Evolutionary conservation across 92 coral and sea anemone species (phyloP).

Genomic region (Zoanthus sansibaricus): DNA sequence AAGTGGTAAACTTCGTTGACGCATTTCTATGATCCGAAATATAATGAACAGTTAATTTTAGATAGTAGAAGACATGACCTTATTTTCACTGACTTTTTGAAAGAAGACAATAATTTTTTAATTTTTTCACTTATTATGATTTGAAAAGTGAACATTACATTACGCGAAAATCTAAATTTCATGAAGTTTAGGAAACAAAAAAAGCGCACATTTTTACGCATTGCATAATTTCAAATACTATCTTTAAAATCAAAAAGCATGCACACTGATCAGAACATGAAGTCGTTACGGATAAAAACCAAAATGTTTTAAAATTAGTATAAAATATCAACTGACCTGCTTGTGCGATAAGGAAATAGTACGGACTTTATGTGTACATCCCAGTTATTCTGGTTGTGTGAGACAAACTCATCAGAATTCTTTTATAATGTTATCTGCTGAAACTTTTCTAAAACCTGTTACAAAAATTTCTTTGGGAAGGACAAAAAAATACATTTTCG

Average conservation of each 20-base stretch:
- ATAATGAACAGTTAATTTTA: background rate
- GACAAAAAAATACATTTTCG: no score
- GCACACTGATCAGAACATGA: background rate
- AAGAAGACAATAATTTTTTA: background rate
- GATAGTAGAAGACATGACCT: background rate
- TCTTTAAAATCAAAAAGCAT: background rate
- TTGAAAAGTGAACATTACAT: background rate
- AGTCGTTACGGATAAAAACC: background rate
- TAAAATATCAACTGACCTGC: background rate
- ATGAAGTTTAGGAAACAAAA: no score
- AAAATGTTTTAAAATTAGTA: background rate
- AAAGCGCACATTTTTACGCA: background rate
- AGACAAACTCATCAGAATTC: background rate
- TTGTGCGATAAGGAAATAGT: slow-evolving; percentile 35
- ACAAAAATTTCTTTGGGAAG: no score
- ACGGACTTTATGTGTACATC: slow-evolving; percentile 68
- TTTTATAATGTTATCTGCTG: no score
- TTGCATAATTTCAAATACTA: background rate
- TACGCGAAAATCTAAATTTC: no score
- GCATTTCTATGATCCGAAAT: no score
- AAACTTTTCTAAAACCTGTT: background rate
- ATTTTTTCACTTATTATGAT: background rate
- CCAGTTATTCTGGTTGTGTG: slow-evolving; percentile 56
- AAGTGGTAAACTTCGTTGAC: no score
- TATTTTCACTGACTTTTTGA: background rate